A percentile compares a stretch with the other conserved stretches of the same genome.
These are phyloP conservation scores for Anoplophora glabripennis DNA, from an alignment of 1,140 invertebrate species.

Conservation along the genomic window DNA sequence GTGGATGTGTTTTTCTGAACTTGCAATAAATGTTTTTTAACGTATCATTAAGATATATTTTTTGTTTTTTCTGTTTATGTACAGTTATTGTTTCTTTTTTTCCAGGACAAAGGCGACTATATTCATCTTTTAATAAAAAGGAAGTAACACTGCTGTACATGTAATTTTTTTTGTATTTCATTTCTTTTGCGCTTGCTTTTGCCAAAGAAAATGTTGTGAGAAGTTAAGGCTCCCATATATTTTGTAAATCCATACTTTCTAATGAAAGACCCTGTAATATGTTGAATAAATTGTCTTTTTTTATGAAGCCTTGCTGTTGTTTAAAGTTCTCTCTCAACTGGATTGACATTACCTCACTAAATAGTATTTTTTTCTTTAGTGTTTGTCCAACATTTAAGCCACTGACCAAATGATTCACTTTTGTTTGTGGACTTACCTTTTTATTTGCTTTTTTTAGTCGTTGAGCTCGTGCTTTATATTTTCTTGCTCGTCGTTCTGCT, in stretches of 20 bases:
- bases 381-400: too few relatives aligned
- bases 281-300: too few relatives aligned
- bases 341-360: too few relatives aligned
- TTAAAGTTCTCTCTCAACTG: too few relatives aligned
- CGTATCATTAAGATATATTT: background rate
- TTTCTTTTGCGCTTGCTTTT: background rate
- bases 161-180: background rate
- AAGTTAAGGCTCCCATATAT: background rate
- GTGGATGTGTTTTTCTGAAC: background rate
- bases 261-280: background rate
- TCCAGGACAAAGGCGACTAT: conserved; percentile 1
- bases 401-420: too few relatives aligned
- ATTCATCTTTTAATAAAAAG: background rate
- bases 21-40: background rate
- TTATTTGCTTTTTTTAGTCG: too few relatives aligned
- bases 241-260: background rate
- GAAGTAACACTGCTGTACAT: background rate
- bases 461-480: too few relatives aligned
- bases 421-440: too few relatives aligned
- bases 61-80: conserved; percentile 2
- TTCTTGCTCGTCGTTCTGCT: too few relatives aligned
- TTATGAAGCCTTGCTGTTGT: too few relatives aligned
- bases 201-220: background rate
- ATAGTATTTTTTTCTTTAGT: too few relatives aligned
- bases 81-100: background rate